Conservation (phyloP, 1,140 invertebrate species). For the Atta cephalotes region DNA sequence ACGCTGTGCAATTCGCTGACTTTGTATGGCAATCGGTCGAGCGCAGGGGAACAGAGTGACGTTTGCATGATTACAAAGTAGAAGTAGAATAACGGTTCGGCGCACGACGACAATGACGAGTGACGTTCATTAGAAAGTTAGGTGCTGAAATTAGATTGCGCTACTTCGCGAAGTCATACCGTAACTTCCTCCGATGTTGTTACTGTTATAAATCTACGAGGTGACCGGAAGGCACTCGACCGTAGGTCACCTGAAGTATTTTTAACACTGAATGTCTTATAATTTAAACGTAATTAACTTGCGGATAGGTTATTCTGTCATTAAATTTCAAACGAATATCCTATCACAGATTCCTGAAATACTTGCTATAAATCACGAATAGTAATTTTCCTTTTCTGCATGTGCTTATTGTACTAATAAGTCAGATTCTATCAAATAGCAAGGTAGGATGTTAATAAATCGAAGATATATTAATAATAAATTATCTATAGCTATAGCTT, state of each 20-base stretch:
- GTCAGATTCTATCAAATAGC: neutral
- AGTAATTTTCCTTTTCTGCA: neutral
- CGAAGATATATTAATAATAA: neutral
- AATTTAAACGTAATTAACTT: neutral
- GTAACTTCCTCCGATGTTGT: slow-evolving; percentile 47
- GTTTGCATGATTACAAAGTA: slow-evolving; percentile 60
- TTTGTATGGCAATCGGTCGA: slow-evolving; percentile 56
- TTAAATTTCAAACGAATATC: neutral
- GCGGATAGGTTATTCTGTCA: too few species aligned
- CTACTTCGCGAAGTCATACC: slow-evolving; percentile 52
- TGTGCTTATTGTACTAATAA: neutral
- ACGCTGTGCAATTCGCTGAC: slow-evolving; percentile 31
- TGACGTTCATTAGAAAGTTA: slow-evolving; percentile 63
- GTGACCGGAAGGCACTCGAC: neutral
- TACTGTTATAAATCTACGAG: slow-evolving; percentile 36
- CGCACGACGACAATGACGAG: slow-evolving; percentile 53
- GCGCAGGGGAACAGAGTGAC: slow-evolving; percentile 43
- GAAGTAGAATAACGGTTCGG: slow-evolving; percentile 61
- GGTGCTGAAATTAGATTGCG: slow-evolving; percentile 59
- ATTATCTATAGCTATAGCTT: neutral
- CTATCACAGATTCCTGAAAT: neutral
- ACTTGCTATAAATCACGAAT: neutral
- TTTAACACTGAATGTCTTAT: slow-evolving; percentile 5
- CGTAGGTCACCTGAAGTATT: neutral
- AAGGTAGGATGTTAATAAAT: neutral